Base-by-base conservation (phyloP, 2,797 vertebrate species). In the Propithecus perrieri region DNA sequence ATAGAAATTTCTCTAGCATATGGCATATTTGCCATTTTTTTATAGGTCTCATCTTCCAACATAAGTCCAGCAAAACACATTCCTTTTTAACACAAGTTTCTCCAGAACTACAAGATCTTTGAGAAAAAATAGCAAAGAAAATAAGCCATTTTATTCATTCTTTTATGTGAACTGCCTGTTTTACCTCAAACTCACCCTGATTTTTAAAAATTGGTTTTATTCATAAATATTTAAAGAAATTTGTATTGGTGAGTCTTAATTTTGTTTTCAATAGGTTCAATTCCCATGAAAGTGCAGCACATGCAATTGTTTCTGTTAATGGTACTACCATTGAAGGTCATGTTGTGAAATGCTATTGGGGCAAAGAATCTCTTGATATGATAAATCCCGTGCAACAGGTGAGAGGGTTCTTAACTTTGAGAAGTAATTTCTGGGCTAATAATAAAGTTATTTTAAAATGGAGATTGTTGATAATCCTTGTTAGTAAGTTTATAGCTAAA, bases 301-400 rank as follows among this genome's bases (percentile, higher is more conserved):
- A 99, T 61, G 99, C 99, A 38, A 99, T 99, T 96, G 99, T 99
- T 92, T 99, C 99, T 0, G 99, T 99, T 98, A 99, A 99, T 48
- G 99, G 99, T 59, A 99, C 99, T 12, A 99, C 99, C 89, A 99
- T 99, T 97, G 99, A 99, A 97, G 99, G 99, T 50, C 99, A 99
- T 96, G 98, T 99, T 15, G 99, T 99, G 80, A 99, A 99, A 97
- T 99, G 99, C 97, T 99, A 99, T 97, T 99, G 99, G 99, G 99
- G 99, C 93, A 99, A 99, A 98, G 99, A 99, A 98, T 99, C 99
- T 0, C 99, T 99, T 0, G 99, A 99, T 98, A 99, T 99, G 99
- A 98, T 99, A 98, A 99, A 98, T 97, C 99, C 99, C 0, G 99
- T 99, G 97, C 99, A 99, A 97, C 99, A 99, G 99, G 99, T 99